A percentile compares a stretch with the other conserved stretches of the same genome.
Evolutionary conservation across 2,888 invertebrate species (phyloP).

Genomic region (Coelogynopora nodosa): DNA sequence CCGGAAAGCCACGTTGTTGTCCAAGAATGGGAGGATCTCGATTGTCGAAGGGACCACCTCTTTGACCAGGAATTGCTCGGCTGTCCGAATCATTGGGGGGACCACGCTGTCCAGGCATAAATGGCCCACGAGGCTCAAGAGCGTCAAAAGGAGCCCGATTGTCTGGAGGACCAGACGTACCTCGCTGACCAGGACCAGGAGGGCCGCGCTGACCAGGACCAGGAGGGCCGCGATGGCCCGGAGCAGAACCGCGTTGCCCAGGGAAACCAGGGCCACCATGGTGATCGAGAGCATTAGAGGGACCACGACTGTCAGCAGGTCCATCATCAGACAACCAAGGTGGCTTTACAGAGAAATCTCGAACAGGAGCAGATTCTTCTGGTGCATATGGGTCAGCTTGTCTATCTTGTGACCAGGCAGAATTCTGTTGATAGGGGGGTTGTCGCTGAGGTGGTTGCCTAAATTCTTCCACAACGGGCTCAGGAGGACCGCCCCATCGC

Average conservation of each 20-base stretch:
- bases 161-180: background rate
- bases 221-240: background rate
- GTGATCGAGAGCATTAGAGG: background rate
- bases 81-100: no score
- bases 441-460: background rate
- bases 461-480: background rate
- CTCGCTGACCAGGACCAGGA: background rate
- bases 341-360: constrained; percentile 33
- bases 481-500: background rate
- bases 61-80: no score
- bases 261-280: background rate
- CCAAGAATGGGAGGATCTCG: no score
- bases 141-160: background rate
- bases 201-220: background rate
- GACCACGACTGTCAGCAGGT: background rate
- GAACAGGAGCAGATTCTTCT: background rate
- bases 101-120: no score
- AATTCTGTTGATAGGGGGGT: background rate
- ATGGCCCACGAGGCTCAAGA: no score
- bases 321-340: background rate
- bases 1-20: no score
- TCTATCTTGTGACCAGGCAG: background rate
- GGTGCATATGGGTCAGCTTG: background rate
- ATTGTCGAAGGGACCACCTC: no score
- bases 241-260: background rate